Evolutionary conservation across 2,888 invertebrate species (phyloP), one percentile per base, ranked within the genome.

Genomic region (Harpalus rufipes): DNA sequence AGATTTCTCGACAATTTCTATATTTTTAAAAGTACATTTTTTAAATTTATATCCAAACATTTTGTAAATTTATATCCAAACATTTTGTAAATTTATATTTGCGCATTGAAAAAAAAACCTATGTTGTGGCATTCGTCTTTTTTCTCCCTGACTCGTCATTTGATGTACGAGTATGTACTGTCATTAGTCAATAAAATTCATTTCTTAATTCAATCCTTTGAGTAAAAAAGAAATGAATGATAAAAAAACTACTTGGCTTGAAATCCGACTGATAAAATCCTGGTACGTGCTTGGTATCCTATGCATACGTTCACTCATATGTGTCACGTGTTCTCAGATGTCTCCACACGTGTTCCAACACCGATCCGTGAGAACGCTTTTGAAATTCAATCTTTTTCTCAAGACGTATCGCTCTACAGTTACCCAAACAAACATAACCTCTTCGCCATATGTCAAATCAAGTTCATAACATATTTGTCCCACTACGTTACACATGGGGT

Each of bases 361-460:
- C 76, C 76, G 83, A 76, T 76, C 87, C 87, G 86, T 88, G 87
- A 87, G 87, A 87, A 87, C 86, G 86, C 85, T 86, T 85, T 84
- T 86, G 88, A 87, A 88, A 88, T 85, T 84, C 86, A 87, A 88
- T 88, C 87, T 87, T 87, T 88, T 87, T 72, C 44, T 84, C 85
- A 81, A 85, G 86, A 86, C 86, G 86, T 87, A 86, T 87, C 85
- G 84, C 85, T 72, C 81, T 85, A 83, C 74, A 74, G 39, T 44
- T 39, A 1, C 25, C 25, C 83, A 76, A 65, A 41, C 14, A 32
- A 68, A 68, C 10, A 18, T 8, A 78, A 25, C 32, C 25, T 14
- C 14, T 68, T 8, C 12, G 8, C 3, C 68, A 63, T 25, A 10
- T 25, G 25, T 76, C 25, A 51, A 44, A 18, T 25, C 21, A 4